Base-by-base conservation (phyloP, 2,888 invertebrate genomes). In the Coecobrya sp. region DNA sequence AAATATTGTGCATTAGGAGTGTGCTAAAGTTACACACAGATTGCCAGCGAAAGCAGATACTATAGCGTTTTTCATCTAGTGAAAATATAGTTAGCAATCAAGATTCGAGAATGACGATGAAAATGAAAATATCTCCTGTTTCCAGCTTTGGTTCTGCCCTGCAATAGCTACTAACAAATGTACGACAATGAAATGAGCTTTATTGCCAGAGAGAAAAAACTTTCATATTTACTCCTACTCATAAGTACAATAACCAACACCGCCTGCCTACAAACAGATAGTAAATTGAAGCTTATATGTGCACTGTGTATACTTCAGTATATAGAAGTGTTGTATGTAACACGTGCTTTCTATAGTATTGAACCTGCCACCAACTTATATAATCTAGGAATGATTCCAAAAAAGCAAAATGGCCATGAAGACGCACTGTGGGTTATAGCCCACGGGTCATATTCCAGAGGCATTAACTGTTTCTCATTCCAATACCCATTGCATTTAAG, bases 401-500 rank as follows among this genome's bases (percentile, higher is more conserved):
- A 30, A 45, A 52, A 25, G 45, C 13, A n/a, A 70, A 68, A 36
- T 70, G 65, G 79, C 62, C 79, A 36, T 27, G 22, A 73, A 73
- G 45, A 45, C 70, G 70, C 81, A 55, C 68, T 82, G 30, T 65
- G 8, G 49, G 49, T 30, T 84, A 73, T 45, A 89, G 59, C 89
- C 84, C 84, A 70, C 36, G 85, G 90, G 85, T 90, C 90, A 90
- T 89, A 89, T 89, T 86, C 90, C 76, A 79, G 19, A 55, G 36
- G 79, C 86, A 90, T 85, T 90, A 90, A 86, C 76, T 45, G 70
- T 62, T 62, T 62, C 86, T 86, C 90, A 85, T 86, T 79, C 86
- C 90, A 86, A 86, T 90, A 90, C 65, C 90, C 85, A 73, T 79
- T 16, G 76, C 85, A 52, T 90, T 90, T 86, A 86, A 86, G 85